Base-by-base conservation (phyloP, 2,113 vertebrate genomes). In the Eudyptes chrysolophus region DNA sequence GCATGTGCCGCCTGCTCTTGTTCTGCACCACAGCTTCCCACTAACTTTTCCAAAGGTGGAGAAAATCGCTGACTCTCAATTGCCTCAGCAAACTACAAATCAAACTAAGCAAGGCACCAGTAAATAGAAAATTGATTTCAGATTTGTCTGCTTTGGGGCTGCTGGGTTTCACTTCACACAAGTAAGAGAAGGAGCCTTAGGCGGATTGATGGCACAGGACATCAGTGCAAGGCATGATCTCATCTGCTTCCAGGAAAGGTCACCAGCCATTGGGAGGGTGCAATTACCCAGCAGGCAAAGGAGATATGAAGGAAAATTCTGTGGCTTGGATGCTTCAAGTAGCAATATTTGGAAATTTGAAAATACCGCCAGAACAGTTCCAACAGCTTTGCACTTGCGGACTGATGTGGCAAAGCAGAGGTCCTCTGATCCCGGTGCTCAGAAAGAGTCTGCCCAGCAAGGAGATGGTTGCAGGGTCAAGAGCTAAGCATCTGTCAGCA, bases 401-500 rank as follows among this genome's bases (percentile, higher is more conserved):
- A 14, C 2, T 2, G 9, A 11, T 2, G 27, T 15, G 40, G 22
- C 40, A 32, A 29, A 36, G 70, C 64, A 24, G 12, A 30, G 62
- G 3, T 34, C 15, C 42, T 49, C 36, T 10, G 61, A 19, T 7
- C 7, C 11, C 2, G 0, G 34, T 5, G 48, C 16, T 13, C 32
- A n/a, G 2, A 11, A 5, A 17, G 49, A 16, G 6, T 4, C 46
- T 68, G 77, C n/a, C 66, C 80, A 91, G 48, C 38, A 19, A 7
- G 51, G 69, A 76, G 60, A 2, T 8, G 24, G 34, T 4, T 8
- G 61, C 30, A 15, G 52, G 62, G 22, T 2, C 22, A 26, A 1
- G 49, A 54, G 5, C 44, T 22, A 2, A 49, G 49, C 9, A 1
- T 6, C 71, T 22, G 6, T 3, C 55, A 14, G 2, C 2, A 6